A percentile compares a stretch with the other conserved stretches of the same genome.
phyloP scores from a whole-genome alignment of 2,797 vertebrate species.

The Pachyuromys duprasi region DNA sequence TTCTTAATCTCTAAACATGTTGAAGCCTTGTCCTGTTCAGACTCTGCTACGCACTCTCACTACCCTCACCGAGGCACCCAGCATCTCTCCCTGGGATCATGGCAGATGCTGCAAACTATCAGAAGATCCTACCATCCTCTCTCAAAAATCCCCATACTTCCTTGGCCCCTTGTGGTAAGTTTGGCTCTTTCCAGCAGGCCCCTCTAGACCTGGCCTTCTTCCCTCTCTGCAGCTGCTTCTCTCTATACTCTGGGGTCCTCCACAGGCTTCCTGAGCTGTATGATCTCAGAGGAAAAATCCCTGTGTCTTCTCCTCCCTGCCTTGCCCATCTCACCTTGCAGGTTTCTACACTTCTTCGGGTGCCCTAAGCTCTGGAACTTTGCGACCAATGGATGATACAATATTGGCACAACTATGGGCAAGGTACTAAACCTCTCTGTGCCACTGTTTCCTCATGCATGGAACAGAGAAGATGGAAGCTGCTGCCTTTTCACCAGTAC shows the following conservation, averaged over 20 bases:
- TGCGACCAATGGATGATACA: neutral
- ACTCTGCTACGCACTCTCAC: neutral
- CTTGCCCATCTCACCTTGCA: neutral
- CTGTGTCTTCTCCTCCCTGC: neutral
- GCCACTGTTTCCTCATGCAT: neutral
- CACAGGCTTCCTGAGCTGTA: neutral
- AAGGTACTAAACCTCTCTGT: neutral
- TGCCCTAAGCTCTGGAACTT: neutral
- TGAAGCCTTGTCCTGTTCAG: neutral
- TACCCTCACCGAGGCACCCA: neutral
- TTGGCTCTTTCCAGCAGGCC: neutral
- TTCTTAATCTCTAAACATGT: neutral
- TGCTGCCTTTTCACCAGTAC: neutral
- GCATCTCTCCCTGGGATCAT: neutral
- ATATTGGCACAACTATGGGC: neutral
- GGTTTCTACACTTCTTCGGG: neutral
- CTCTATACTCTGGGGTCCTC: neutral
- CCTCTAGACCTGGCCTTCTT: neutral
- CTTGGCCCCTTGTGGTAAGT: neutral
- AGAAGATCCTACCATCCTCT: neutral
- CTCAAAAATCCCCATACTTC: neutral
- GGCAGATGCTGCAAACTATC: neutral
- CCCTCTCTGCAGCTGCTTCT: neutral
- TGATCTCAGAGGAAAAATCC: neutral
- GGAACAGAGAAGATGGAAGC: neutral